Base-by-base conservation (phyloP, 2,797 vertebrate species). In the Neosalanx taihuensis region DNA sequence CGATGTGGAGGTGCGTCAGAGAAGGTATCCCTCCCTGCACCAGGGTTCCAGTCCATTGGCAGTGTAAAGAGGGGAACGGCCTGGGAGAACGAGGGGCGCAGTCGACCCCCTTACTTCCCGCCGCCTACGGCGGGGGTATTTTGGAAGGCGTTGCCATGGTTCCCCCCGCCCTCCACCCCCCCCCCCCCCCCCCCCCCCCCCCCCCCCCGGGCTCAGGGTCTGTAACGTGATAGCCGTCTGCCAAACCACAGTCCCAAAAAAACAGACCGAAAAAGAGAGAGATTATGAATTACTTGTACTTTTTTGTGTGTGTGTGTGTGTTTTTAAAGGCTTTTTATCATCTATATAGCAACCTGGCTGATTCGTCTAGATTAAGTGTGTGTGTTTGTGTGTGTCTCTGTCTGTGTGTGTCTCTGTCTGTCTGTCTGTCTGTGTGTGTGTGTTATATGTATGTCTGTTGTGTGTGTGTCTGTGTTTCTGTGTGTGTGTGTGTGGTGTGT, bases 81-180 rank as follows among this genome's bases (percentile, higher is more conserved):
- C 74, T 67, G 73, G 51, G 67, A 60, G 41, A 73, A 76, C 37
- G 75, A 82, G 83, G 85, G 87, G 81, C 49, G 86, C 87, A 90
- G 89, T 89, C 82, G 84, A 88, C 83, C 91, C 90, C 90, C 86
- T 89, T 79, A 88, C 83, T 90, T 88, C 74, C 82, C 82, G 84
- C 81, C 84, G 77, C 78, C 78, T 84, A 83, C 82, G 78, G 79
- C 81, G 68, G 80, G 87, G 88, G 87, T 94, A 92, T 94, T 94
- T 93, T 93, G 92, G 91, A 93, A 92, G 89, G 81, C 69, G 92
- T 94, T 92, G 79, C 91, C 90, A 93, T 92, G 87, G 90, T 85
- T 89, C 91, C 92, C 78, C 80, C 81, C 90, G 80, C 81, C 90
- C 76, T 89, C 91, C 92, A 77, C 80, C 81, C 90, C 80, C 81